Base-by-base conservation (phyloP, 2,888 invertebrate species). In the Agrilus mali region DNA sequence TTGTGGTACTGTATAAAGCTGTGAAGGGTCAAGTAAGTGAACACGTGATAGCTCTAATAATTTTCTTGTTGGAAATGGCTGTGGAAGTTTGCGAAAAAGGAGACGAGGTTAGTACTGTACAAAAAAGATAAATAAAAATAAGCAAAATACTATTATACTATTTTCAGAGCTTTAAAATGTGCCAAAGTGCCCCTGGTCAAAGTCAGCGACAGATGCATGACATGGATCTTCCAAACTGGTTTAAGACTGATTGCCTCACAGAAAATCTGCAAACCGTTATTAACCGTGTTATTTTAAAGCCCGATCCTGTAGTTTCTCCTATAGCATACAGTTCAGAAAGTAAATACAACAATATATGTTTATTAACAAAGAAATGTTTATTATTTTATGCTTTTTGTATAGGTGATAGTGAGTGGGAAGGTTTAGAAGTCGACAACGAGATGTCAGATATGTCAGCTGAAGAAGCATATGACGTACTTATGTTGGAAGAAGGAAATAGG, bases 21-120 rank as follows among this genome's bases (percentile, higher is more conserved):
- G 82, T 88, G 41, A 78, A 81, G 59, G 80, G 79, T 12, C 74
- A 77, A 48, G 75, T 86, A 45, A 84, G 89, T 38, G 95, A 96
- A 67, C 89, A 92, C 65, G 80, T 92, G 55, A 75, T 94, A 55
- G 88, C 92, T 42, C 70, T 94, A 45, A 79, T 86, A 39, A 74
- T 94, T 13, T 93, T 89, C 65, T 74, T 96, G 45, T 70, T 96
- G 47, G 87, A 90, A 65, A 82, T 90, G 65, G 85, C 88, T 27
- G 78, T 89, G 7, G 74, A 57, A 8, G 53, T 68, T 67, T 43
- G 65, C 66, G 8, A 64, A 66, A 53, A 53, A 15, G 64, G 67
- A 41, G 63, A 69, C 59, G 63, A 67, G 47, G 69, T 69, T 55
- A 60, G 46, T 47, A 27, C 32, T 40, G 38, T 22, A 13, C 41